These are phyloP conservation scores for Crotalus helleri DNA, from an alignment of 2,113 vertebrate species.

Conservation along the genomic window DNA sequence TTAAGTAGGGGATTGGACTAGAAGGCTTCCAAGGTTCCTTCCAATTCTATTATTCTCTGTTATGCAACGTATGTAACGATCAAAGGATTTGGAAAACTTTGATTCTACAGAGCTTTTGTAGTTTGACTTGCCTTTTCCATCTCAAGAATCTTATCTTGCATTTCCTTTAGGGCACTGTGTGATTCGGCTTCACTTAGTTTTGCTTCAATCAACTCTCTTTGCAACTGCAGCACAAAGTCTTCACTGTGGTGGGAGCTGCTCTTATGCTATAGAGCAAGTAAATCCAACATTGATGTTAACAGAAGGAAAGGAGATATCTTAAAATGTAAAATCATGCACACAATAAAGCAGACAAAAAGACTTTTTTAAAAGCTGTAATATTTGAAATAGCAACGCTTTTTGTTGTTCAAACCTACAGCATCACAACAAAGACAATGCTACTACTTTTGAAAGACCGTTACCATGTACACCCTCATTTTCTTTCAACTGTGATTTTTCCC, in stretches of 20 bases:
- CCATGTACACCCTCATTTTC: neutral
- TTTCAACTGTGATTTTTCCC: neutral
- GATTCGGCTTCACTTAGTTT: slow-evolving; percentile 94
- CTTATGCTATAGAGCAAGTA: slow-evolving; percentile 80
- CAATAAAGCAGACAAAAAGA: neutral
- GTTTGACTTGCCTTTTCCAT: slow-evolving; percentile 86
- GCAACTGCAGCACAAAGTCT: slow-evolving; percentile 92
- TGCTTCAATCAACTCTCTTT: slow-evolving; percentile 92
- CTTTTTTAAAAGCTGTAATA: neutral
- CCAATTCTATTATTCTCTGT: neutral
- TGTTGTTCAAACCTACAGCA: neutral
- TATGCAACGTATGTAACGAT: neutral
- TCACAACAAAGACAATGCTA: neutral
- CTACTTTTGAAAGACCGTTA: neutral
- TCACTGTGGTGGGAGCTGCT: slow-evolving; percentile 85
- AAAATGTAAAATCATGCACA: neutral
- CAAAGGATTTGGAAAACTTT: neutral
- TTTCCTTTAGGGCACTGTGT: slow-evolving; percentile 94
- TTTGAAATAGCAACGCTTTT: neutral
- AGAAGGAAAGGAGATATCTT: neutral
- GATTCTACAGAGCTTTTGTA: slow-evolving; percentile 1
- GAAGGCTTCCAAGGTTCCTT: neutral
- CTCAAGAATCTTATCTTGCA: slow-evolving; percentile 97
- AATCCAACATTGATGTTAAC: slow-evolving; percentile 60
- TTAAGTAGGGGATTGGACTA: neutral